Conservation (phyloP, 1,140 invertebrate genomes). For the Heliconius himera region DNA sequence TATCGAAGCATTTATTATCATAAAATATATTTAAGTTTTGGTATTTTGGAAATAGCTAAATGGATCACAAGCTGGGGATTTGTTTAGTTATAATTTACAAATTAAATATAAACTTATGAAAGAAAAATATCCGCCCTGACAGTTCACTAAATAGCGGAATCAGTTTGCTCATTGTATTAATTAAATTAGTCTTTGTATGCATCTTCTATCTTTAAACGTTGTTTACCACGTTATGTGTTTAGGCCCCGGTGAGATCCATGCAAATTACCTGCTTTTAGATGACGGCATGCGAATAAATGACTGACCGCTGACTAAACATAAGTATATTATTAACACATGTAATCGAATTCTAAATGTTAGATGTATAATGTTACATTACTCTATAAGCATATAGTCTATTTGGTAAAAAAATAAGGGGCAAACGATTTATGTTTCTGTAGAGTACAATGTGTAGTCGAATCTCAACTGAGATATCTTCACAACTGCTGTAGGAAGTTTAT, state of each 20-base stretch:
- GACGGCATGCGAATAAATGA: slow-evolving; percentile 41
- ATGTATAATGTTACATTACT: slow-evolving; percentile 45
- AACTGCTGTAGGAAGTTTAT: not conserved
- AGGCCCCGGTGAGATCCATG: slow-evolving; percentile 30
- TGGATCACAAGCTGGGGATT: slow-evolving; percentile 38
- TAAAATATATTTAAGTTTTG: slow-evolving; percentile 35
- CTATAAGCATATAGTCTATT: slow-evolving; percentile 40
- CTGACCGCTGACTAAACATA: slow-evolving; percentile 46
- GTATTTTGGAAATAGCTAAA: slow-evolving; percentile 35
- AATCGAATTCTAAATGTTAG: slow-evolving; percentile 57
- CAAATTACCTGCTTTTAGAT: slow-evolving; percentile 31
- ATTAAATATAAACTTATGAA: slow-evolving; percentile 44
- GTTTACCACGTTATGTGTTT: slow-evolving; percentile 32
- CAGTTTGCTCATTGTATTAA: slow-evolving; percentile 49
- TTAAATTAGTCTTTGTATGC: slow-evolving; percentile 38
- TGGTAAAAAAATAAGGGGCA: slow-evolving; percentile 32
- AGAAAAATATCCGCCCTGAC: slow-evolving; percentile 49
- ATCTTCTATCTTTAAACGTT: slow-evolving; percentile 37
- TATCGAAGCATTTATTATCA: slow-evolving; percentile 25
- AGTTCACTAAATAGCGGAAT: slow-evolving; percentile 50
- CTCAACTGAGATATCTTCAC: slow-evolving; percentile 36
- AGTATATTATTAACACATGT: slow-evolving; percentile 43
- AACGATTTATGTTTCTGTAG: slow-evolving; percentile 37
- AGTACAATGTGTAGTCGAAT: slow-evolving; percentile 43
- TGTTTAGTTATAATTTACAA: slow-evolving; percentile 32